phyloP scores from a whole-genome alignment of 2,888 invertebrate genomes.

The Protophormia terraenovae region DNA sequence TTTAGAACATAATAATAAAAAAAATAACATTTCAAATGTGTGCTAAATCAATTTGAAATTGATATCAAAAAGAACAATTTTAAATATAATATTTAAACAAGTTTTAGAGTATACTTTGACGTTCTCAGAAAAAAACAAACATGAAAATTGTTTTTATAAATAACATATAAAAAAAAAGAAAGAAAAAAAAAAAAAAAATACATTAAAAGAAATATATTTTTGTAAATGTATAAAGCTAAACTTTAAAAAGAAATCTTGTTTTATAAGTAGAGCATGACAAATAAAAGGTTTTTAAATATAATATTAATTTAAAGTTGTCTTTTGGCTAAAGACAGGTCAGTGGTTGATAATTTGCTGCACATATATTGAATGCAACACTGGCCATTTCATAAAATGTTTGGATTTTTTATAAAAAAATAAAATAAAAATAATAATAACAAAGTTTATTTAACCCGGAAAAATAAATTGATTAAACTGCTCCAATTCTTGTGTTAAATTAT shows the following conservation, averaged over 20 bases:
- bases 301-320: not conserved
- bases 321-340: not conserved
- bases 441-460: too few relatives aligned
- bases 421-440: too few relatives aligned
- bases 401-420: too few relatives aligned
- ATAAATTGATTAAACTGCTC: too few relatives aligned
- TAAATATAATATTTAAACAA: not conserved
- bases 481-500: too few relatives aligned
- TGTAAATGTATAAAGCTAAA: too few relatives aligned
- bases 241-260: not conserved
- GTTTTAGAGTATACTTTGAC: not conserved
- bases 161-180: not conserved
- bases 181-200: not conserved
- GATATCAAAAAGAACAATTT: not conserved
- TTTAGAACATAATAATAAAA: not conserved
- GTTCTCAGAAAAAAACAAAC: not conserved
- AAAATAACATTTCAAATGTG: not conserved
- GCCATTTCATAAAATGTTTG: too few relatives aligned
- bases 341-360: too few relatives aligned
- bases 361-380: too few relatives aligned
- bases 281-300: too few relatives aligned
- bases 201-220: not conserved
- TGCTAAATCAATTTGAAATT: not conserved
- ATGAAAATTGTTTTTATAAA: not conserved
- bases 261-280: constrained; percentile 2